Percentiles rank a stretch among this genome's conserved stretches.
Evolutionary conservation across 2,113 vertebrate species (phyloP).

Genomic region (Desmodus rotundus): DNA sequence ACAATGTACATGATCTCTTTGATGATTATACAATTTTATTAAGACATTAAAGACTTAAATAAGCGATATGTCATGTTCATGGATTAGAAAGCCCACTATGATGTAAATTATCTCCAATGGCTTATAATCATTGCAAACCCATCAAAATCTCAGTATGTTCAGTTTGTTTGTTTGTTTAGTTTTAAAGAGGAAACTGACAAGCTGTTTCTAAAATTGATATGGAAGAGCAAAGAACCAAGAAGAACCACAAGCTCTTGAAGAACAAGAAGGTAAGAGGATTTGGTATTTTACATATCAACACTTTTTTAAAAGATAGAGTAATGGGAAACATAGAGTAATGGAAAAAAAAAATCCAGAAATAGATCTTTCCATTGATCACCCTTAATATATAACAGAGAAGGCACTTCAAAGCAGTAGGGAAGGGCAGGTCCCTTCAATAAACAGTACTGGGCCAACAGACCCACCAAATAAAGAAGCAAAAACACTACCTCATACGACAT

Average conservation of each 20-base stretch:
- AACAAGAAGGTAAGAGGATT: not conserved
- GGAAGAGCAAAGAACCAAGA: not conserved
- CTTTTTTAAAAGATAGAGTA: not conserved
- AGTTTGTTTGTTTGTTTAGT: not conserved
- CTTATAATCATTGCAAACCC: not conserved
- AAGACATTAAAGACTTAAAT: not conserved
- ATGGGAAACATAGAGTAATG: not conserved
- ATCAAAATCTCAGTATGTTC: not conserved
- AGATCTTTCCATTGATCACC: not conserved
- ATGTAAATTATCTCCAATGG: not conserved
- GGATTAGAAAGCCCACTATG: not conserved
- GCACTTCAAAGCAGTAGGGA: not conserved
- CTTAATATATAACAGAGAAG: not conserved
- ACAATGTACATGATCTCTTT: not conserved
- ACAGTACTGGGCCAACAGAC: not conserved
- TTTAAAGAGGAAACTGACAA: not conserved
- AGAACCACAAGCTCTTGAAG: not conserved
- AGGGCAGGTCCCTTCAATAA: not conserved
- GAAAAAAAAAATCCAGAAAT: not conserved
- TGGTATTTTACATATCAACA: not conserved
- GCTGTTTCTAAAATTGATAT: not conserved
- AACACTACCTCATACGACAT: not conserved
- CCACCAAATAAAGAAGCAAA: not conserved
- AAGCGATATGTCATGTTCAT: not conserved
- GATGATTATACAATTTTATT: constrained; percentile 40